Conservation (phyloP, 2,888 invertebrate genomes). For the Clivina fossor region DNA sequence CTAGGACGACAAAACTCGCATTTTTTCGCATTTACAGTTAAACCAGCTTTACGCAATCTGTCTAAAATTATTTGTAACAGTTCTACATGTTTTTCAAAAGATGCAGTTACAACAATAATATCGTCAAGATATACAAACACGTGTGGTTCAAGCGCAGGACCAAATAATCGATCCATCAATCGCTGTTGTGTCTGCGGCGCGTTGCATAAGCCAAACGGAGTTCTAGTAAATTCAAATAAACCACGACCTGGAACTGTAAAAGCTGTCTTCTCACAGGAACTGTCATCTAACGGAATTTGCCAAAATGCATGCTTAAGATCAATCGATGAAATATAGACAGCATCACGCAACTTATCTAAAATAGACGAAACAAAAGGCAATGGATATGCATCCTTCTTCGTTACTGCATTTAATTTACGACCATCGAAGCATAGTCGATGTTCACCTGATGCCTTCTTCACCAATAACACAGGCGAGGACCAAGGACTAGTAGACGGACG, state of each 20-base stretch:
- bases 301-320: slow-evolving; percentile 39
- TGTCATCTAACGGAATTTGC: slow-evolving; percentile 37
- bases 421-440: neutral
- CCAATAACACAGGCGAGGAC: neutral
- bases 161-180: slow-evolving; percentile 40
- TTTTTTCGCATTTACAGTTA: slow-evolving; percentile 43
- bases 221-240: slow-evolving; percentile 32
- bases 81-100: slow-evolving; percentile 39
- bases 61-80: slow-evolving; percentile 35
- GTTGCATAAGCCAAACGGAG: slow-evolving; percentile 42
- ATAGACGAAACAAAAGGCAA: neutral
- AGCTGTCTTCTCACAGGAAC: slow-evolving; percentile 40
- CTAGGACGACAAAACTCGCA: slow-evolving; percentile 37
- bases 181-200: slow-evolving; percentile 39
- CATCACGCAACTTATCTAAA: neutral
- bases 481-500: neutral
- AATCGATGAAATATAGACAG: neutral
- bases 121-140: slow-evolving; percentile 41
- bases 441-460: neutral
- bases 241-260: slow-evolving; percentile 40
- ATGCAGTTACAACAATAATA: slow-evolving; percentile 43
- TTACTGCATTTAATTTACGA: slow-evolving; percentile 1
- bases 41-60: slow-evolving; percentile 37
- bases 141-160: slow-evolving; percentile 38
- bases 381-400: slow-evolving; percentile 1